Percentiles rank a stretch among this genome's conserved stretches.
Conservation (phyloP, 2,113 vertebrate species). For the Sander lucioperca region DNA sequence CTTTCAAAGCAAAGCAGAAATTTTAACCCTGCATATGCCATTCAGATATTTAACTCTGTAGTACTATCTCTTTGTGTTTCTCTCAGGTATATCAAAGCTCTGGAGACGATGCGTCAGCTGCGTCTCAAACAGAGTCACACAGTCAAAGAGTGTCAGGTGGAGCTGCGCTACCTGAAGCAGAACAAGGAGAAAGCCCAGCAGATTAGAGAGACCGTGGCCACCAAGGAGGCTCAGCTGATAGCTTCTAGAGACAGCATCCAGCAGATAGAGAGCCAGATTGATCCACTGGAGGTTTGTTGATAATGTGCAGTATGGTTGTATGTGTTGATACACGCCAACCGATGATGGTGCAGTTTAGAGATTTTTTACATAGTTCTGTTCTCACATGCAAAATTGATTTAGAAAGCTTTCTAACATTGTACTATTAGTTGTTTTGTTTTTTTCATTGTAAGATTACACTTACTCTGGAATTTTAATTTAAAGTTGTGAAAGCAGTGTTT, state of each 20-base stretch:
- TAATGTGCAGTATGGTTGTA: background rate
- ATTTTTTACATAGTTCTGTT: background rate
- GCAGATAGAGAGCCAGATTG: conserved; percentile 90
- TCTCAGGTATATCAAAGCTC: conserved; percentile 95
- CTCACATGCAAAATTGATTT: background rate
- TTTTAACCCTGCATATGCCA: too few species aligned
- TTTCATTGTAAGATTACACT: background rate
- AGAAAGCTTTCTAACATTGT: background rate
- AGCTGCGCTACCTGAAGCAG: conserved; percentile 93
- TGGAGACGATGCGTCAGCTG: conserved; percentile 93
- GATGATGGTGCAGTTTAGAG: background rate
- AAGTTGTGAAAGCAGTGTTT: background rate
- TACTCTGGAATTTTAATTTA: background rate
- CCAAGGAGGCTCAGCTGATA: conserved; percentile 90
- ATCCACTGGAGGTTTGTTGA: conserved; percentile 90
- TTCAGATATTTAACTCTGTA: background rate
- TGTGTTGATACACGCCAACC: background rate
- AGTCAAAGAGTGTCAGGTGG: conserved; percentile 91
- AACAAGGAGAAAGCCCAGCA: conserved; percentile 96
- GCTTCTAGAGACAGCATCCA: conserved; percentile 91
- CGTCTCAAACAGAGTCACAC: conserved; percentile 87
- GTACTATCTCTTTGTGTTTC: background rate
- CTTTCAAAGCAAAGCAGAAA: background rate
- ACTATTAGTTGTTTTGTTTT: background rate
- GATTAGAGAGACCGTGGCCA: conserved; percentile 87